Evolutionary conservation across 2,888 invertebrate species (phyloP), one percentile per base, ranked within the genome.

Genomic region (Hirtodrosophila alboralis): DNA sequence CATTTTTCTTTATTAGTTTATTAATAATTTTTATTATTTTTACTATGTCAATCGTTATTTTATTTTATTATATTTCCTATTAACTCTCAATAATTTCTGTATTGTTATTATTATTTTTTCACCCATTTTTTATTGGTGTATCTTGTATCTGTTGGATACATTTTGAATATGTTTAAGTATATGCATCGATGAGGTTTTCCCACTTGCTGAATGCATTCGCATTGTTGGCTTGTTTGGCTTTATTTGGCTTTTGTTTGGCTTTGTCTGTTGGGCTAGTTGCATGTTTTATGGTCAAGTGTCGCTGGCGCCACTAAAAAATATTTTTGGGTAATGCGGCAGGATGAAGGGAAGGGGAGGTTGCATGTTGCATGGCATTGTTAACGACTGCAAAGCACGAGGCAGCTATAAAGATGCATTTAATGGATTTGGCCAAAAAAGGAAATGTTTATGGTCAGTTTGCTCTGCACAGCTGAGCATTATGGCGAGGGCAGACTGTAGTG

Each of bases 241-340:
- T n/a, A n/a, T n/a, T n/a, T n/a, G n/a, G n/a, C n/a, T n/a, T n/a
- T n/a, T n/a, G n/a, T n/a, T n/a, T 31, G 49, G 43, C 26, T 12
- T 49, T 49, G 36, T 16, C 40, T 28, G 45, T 28, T 49, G 30
- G 26, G 40, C 49, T 45, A 45, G 63, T 47, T 63, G 44, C 40
- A 36, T 49, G 57, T 64, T 64, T 64, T 57, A 63, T 63, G 58
- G 64, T 45, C 63, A 64, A 64, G 63, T 64, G 64, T 63, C 63
- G 63, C 27, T 31, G 38, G 49, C 41, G 64, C 49, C 57, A 63
- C 40, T 45, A 63, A 57, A 57, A 57, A 52, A 16, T 26, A 43
- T 28, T 33, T 27, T 12, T 8, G 26, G 41, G 40, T 13, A 8
- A 1, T 18, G 5, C 7, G 23, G 23, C 23, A 21, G 18, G 3